Conservation (phyloP, 2,888 invertebrate species). For the Ceraclea dissimilis region DNA sequence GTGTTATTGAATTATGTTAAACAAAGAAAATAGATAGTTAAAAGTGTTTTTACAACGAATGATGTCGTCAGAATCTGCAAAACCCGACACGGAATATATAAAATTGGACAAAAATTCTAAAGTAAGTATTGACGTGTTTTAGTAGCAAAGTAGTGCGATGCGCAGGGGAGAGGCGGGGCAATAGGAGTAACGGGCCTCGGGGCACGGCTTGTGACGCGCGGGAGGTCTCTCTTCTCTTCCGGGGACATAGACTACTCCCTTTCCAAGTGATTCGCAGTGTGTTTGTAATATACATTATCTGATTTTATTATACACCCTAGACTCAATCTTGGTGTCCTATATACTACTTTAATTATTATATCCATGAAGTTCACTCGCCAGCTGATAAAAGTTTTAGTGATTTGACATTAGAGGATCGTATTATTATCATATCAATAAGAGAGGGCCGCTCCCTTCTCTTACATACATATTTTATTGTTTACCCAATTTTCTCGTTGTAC, state of each 20-base stretch:
- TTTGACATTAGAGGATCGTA: too few species aligned
- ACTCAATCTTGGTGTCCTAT: too few species aligned
- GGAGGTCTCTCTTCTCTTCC: slow-evolving; percentile 33
- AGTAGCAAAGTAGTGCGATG: slow-evolving; percentile 39
- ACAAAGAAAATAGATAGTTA: slow-evolving; percentile 44
- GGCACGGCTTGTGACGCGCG: slow-evolving; percentile 38
- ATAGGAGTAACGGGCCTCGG: slow-evolving; percentile 46
- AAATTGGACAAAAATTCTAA: slow-evolving; percentile 45
- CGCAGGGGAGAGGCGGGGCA: slow-evolving; percentile 52
- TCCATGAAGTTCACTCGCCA: not conserved
- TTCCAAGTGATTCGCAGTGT: slow-evolving; percentile 34
- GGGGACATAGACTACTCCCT: slow-evolving; percentile 47
- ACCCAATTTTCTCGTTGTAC: not conserved
- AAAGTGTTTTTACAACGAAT: slow-evolving; percentile 42
- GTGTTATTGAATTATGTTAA: slow-evolving; percentile 44
- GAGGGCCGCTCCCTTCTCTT: too few species aligned
- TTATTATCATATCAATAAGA: too few species aligned
- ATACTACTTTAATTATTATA: not conserved
- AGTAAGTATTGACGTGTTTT: slow-evolving; percentile 37
- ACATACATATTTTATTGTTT: not conserved
- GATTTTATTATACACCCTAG: too few species aligned
- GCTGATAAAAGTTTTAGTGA: not conserved
- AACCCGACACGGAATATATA: slow-evolving; percentile 46
- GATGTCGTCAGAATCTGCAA: slow-evolving; percentile 48
- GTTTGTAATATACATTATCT: slow-evolving; percentile 21